Evolutionary conservation across 2,113 vertebrate species (phyloP), one percentile per base, ranked within the genome.

Genomic region (Pelmatolapia mariae): DNA sequence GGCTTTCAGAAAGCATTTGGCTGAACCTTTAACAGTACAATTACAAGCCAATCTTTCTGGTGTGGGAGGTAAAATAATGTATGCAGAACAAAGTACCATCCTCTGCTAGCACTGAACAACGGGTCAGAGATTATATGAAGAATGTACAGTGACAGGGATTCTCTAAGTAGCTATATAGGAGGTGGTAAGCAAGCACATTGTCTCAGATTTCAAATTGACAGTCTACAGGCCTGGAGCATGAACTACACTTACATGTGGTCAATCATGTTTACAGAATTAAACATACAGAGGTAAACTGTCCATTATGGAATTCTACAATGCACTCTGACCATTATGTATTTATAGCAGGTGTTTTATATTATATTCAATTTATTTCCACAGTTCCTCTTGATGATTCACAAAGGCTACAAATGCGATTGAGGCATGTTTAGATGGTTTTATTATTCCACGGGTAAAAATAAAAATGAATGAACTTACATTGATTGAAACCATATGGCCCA

Each of bases 21-120:
- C 84, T 81, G 81, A 84, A 83, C 66, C 78, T 73, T 79, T 80
- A 68, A 89, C 91, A 90, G 88, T 89, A 84, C 87, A 92, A 94
- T 96, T 94, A 95, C 89, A 88, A 89, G 90, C 84, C 92, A 92
- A 90, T 89, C 88, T 86, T 86, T 86, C 26, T 81, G 82, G 84
- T 89, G 94, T 91, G 61, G 93, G 92, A 90, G 89, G 87, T 38
- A 79, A 88, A 82, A 84, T 89, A 88, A 93, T 91, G 87, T 86
- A 92, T 83, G 80, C 81, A 24, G 85, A 90, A 88, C 63, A 89
- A 85, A 87, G 66, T 54, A 59, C 45, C 63, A 8, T 89, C 91
- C 87, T 89, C 85, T 43, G 7, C 88, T 13, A 6, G 66, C 78
- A 45, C 45, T 85, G 86, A 89, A 87, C 29, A 79, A 43, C 83